Percentiles rank a stretch among this genome's conserved stretches.
Evolutionary conservation across 2,888 invertebrate species (phyloP).

Genomic region (Schizaphis graminum): DNA sequence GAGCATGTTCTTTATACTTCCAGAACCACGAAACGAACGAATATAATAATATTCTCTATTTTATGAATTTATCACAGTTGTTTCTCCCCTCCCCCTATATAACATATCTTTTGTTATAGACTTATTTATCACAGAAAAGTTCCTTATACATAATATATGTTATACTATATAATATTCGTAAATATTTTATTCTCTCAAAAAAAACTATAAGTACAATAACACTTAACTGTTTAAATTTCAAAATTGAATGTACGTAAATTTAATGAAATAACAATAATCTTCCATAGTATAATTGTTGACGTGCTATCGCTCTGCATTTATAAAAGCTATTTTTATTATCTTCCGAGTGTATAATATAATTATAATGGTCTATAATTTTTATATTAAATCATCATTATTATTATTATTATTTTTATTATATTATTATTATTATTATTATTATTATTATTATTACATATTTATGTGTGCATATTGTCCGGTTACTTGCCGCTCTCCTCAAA

Average conservation of each 20-base stretch:
- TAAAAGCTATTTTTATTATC: constrained; percentile 26
- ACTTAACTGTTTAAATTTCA: constrained; percentile 6
- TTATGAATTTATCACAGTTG: constrained; percentile 31
- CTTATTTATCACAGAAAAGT: constrained; percentile 57
- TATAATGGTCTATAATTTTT: constrained; percentile 8
- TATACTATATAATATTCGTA: constrained; percentile 41
- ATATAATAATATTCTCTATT: not conserved
- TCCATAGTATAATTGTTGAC: not conserved
- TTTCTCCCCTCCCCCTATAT: constrained; percentile 25
- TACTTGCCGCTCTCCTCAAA: constrained; percentile 28
- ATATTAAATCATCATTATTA: not conserved
- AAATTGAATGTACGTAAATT: constrained; percentile 14
- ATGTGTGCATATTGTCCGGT: constrained; percentile 25
- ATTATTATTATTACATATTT: constrained; percentile 26
- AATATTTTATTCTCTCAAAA: constrained; percentile 28
- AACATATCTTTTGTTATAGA: constrained; percentile 53
- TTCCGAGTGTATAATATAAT: constrained; percentile 31
- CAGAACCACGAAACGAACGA: not conserved
- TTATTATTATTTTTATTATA: not conserved
- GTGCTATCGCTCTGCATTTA: constrained; percentile 6
- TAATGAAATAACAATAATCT: not conserved
- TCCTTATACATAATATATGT: constrained; percentile 49
- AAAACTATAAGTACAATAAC: constrained; percentile 23
- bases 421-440: constrained; percentile 12
- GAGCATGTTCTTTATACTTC: constrained; percentile 8